A percentile compares a stretch with the other conserved stretches of the same genome.
phyloP scores from a whole-genome alignment of 2,888 invertebrate species.

The Hedya salicella region DNA sequence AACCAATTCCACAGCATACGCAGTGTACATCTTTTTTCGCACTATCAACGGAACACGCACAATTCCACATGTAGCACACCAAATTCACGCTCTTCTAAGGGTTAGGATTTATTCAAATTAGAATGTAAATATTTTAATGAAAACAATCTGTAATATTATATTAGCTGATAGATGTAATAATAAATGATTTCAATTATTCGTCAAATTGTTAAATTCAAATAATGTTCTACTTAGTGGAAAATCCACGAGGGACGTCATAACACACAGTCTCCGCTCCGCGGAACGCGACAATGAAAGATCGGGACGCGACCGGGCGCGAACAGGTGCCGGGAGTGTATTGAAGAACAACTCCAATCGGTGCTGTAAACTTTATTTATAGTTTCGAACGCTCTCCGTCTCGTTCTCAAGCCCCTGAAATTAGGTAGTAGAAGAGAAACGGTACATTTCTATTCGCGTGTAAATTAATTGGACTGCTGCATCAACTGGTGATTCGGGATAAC shows the following conservation, averaged over 20 bases:
- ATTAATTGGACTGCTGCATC: slow-evolving; percentile 20
- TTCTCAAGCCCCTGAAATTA: slow-evolving; percentile 35
- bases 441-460: slow-evolving; percentile 22
- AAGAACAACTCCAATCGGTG: slow-evolving; percentile 29
- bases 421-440: slow-evolving; percentile 13
- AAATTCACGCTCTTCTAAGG: not conserved
- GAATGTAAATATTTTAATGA: not conserved
- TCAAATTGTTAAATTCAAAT: no score
- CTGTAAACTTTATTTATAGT: slow-evolving; percentile 43
- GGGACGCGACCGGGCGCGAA: slow-evolving; percentile 18
- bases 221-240: slow-evolving; percentile 1
- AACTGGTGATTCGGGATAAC: slow-evolving; percentile 3
- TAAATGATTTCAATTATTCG: no score
- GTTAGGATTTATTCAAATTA: not conserved
- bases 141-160: no score
- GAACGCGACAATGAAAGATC: slow-evolving; percentile 10
- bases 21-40: slow-evolving; percentile 6
- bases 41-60: slow-evolving; percentile 36
- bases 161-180: no score
- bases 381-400: slow-evolving; percentile 32
- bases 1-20: slow-evolving; percentile 10
- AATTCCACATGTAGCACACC: slow-evolving; percentile 35
- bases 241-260: not conserved
- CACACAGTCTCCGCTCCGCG: not conserved
- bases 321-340: slow-evolving; percentile 24